phyloP scores from a whole-genome alignment of 2,888 invertebrate species.

The Xestia c-nigrum region DNA sequence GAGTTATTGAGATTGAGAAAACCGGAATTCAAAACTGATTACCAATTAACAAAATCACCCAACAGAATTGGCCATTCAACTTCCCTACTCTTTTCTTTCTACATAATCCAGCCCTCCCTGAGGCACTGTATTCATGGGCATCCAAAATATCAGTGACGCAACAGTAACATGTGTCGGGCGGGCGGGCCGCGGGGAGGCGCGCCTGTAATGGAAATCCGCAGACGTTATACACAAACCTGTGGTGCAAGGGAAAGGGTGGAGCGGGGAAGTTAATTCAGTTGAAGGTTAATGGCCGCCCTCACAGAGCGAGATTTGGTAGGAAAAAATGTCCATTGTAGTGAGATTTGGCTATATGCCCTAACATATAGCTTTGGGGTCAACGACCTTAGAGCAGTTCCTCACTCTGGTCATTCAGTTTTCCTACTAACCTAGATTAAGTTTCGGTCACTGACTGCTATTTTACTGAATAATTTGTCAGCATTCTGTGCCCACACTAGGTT shows the following conservation, averaged over 20 bases:
- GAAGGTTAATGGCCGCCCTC: not conserved
- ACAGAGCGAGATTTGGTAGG: not conserved
- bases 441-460: not conserved
- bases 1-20: not conserved
- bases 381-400: not conserved
- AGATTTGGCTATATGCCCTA: not conserved
- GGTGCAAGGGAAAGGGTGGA: constrained; percentile 52
- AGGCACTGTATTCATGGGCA: constrained; percentile 54
- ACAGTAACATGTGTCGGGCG: constrained; percentile 64
- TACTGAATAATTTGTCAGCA: not conserved
- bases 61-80: not conserved
- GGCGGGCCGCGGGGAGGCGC: constrained; percentile 71
- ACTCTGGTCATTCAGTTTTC: not conserved
- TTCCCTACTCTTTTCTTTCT: not conserved
- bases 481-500: not conserved
- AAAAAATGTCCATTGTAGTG: not conserved
- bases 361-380: not conserved
- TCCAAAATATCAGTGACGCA: constrained; percentile 53
- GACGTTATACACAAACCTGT: constrained; percentile 72
- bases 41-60: not conserved
- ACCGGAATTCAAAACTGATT: not conserved
- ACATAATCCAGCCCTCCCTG: constrained; percentile 31
- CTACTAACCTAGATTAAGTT: not conserved
- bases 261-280: constrained; percentile 18
- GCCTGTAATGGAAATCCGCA: constrained; percentile 84